A percentile compares a stretch with the other conserved stretches of the same genome.
phyloP scores from a whole-genome alignment of 1,140 invertebrate genomes.

The Sesamia nonagrioides region DNA sequence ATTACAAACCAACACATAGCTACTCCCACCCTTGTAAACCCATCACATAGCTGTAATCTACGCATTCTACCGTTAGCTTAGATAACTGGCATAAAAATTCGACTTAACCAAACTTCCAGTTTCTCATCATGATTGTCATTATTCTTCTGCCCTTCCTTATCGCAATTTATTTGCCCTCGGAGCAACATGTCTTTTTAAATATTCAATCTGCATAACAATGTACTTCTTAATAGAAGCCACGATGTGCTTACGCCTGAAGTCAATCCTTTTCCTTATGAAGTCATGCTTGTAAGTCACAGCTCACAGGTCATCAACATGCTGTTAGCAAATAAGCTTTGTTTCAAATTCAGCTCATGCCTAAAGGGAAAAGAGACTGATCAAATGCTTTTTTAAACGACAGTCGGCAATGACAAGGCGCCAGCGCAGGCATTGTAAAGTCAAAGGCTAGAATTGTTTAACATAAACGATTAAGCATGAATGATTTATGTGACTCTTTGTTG shows the following conservation, averaged over 20 bases:
- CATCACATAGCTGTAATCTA: too few species aligned
- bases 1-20: too few species aligned
- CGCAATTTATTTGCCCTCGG: too few species aligned
- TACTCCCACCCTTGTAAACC: too few species aligned
- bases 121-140: too few species aligned
- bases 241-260: background rate
- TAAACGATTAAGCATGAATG: constrained; percentile 20
- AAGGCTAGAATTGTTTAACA: background rate
- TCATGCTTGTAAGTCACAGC: background rate
- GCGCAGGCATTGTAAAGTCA: constrained; percentile 1
- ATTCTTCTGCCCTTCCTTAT: too few species aligned
- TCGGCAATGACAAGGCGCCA: constrained; percentile 7
- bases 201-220: too few species aligned
- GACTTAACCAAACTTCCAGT: too few species aligned
- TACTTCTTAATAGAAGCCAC: background rate
- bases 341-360: constrained; percentile 7
- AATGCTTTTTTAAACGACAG: constrained; percentile 24
- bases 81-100: too few species aligned
- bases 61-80: too few species aligned
- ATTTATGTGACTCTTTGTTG: background rate
- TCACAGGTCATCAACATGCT: constrained; percentile 15
- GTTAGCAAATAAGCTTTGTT: background rate
- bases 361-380: constrained; percentile 35
- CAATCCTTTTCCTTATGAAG: constrained; percentile 1
- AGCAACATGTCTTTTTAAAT: too few species aligned